phyloP scores from a whole-genome alignment of 2,888 invertebrate genomes.

The Lucinisca nassula region DNA sequence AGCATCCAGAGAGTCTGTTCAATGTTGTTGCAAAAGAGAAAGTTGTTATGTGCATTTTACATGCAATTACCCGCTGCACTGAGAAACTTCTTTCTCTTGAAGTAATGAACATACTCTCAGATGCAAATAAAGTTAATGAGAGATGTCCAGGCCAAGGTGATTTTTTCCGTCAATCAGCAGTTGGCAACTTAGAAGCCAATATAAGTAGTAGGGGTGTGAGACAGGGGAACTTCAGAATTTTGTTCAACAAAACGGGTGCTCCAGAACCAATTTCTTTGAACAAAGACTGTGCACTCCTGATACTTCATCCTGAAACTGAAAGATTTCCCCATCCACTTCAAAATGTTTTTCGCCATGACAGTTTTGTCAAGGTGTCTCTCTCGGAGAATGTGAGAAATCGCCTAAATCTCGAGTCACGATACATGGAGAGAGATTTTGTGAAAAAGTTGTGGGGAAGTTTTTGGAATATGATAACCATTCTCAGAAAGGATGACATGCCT shows the following conservation, averaged over 20 bases:
- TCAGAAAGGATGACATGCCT: background rate
- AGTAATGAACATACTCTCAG: background rate
- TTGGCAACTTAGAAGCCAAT: background rate
- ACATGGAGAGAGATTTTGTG: background rate
- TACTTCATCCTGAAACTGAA: background rate
- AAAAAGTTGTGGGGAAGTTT: background rate
- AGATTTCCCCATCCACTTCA: background rate
- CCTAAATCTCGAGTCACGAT: background rate
- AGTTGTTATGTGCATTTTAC: background rate
- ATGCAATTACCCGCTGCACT: background rate
- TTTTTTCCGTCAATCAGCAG: background rate
- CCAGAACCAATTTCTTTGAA: constrained; percentile 10
- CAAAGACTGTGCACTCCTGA: background rate
- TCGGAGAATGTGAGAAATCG: background rate
- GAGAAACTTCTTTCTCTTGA: constrained; percentile 4
- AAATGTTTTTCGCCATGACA: background rate
- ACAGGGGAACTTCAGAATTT: constrained; percentile 10
- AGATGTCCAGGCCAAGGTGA: background rate
- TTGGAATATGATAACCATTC: background rate
- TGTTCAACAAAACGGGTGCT: background rate
- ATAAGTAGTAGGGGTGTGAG: background rate
- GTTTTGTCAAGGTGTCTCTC: background rate
- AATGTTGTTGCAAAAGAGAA: background rate
- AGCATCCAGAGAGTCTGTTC: background rate
- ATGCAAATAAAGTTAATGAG: background rate